Evolutionary conservation across 2,888 invertebrate species (phyloP).

Genomic region (Fragum sueziense): DNA sequence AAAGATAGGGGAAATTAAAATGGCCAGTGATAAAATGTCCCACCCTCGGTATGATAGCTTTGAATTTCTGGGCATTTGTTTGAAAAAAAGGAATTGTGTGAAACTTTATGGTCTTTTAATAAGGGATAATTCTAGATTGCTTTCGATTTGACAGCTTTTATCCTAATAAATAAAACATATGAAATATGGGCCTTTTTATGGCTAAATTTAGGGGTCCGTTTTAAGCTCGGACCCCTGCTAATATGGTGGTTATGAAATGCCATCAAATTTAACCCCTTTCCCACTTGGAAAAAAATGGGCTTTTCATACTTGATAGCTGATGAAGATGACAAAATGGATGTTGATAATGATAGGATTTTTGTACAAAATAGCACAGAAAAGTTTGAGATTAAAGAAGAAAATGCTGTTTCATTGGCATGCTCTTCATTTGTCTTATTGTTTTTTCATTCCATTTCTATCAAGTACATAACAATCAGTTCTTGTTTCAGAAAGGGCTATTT

Average conservation of each 20-base stretch:
- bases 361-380: too few species aligned
- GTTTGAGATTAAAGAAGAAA: too few species aligned
- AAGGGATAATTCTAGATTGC: constrained; percentile 40
- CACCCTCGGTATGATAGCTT: background rate
- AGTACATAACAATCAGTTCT: too few species aligned
- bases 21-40: background rate
- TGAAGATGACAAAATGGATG: too few species aligned
- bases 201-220: constrained; percentile 15
- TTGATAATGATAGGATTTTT: too few species aligned
- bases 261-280: constrained; percentile 12
- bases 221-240: constrained; percentile 3
- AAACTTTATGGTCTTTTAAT: constrained; percentile 56
- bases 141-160: constrained; percentile 46
- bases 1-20: background rate
- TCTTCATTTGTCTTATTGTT: too few species aligned
- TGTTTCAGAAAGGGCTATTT: too few species aligned
- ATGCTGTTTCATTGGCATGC: too few species aligned
- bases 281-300: background rate
- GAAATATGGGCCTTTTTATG: constrained; percentile 57
- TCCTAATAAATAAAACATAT: constrained; percentile 49
- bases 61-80: constrained; percentile 10
- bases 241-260: constrained; percentile 23
- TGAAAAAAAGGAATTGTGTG: constrained; percentile 29
- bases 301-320: too few species aligned
- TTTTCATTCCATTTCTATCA: too few species aligned